Evolutionary conservation across 2,797 vertebrate species (phyloP), one percentile per base, ranked within the genome.

Genomic region (Cuniculus paca): DNA sequence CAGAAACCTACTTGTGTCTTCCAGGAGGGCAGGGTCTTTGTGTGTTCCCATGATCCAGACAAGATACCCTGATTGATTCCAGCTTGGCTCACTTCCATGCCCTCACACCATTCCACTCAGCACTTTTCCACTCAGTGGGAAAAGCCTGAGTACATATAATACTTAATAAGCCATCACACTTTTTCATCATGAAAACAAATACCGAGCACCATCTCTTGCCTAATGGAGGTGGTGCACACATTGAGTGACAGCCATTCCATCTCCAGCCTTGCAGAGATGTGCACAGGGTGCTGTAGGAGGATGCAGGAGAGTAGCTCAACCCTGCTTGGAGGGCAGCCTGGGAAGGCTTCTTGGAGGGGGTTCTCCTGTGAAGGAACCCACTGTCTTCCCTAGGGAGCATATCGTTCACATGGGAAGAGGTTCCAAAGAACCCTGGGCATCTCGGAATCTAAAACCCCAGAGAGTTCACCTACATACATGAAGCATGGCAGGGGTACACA

Each of bases 281-380:
- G 13, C 45, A 3, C 2, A 11, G 52, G 50, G 1, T 28, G 10
- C 54, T 1, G 0, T 24, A n/a, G n/a, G 36, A 26, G n/a, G 42
- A 22, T 58, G 3, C 39, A 24, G 28, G 39, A 48, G 20, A 54
- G 45, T 42, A 28, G 24, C 39, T 42, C 72, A 22, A 34, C 42
- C 63, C 16, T 9, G 5, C 36, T 6, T 8, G 31, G 54, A 54
- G 36, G 42, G 19, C 75, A 54, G 31, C 26, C 77, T 52, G 5
- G 60, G 93, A 90, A 56, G 94, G 56, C 94, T 83, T 82, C 89
- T 82, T 61, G 39, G 7, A 42, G 56, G 48, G 79, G 39, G 1
- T 28, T 28, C 1, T 58, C 85, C 6, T 31, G n/a, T n/a, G 31
- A 10, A 20, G 72, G 72, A 31, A 3, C 26, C 72, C 24, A 5